A percentile compares a stretch with the other conserved stretches of the same genome.
These are phyloP conservation scores for Drosophila malerkotliana DNA, from an alignment of 1,140 invertebrate species.

Conservation along the genomic window DNA sequence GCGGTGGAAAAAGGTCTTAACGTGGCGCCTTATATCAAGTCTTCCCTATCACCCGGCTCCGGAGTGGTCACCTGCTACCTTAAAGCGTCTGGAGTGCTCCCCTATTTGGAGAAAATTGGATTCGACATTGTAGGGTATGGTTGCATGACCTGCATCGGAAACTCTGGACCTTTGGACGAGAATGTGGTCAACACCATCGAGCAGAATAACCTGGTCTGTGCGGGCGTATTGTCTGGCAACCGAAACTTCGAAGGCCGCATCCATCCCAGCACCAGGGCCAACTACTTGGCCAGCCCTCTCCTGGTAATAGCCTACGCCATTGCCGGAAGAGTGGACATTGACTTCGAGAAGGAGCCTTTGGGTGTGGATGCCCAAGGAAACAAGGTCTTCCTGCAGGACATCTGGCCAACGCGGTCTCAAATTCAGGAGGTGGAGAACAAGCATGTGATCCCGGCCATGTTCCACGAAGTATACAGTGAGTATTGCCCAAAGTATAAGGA, in stretches of 20 bases:
- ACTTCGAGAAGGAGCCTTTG: constrained; percentile 95
- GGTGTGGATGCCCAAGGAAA: constrained; percentile 89
- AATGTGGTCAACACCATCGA: constrained; percentile 96
- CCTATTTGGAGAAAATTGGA: constrained; percentile 93
- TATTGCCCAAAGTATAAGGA: neutral
- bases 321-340: constrained; percentile 96
- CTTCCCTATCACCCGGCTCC: constrained; percentile 97
- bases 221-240: constrained; percentile 97
- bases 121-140: constrained; percentile 97
- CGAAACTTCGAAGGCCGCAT: constrained; percentile 99
- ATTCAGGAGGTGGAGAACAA: constrained; percentile 95
- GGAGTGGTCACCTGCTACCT: constrained; percentile 99
- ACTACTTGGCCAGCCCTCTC: constrained; percentile 97
- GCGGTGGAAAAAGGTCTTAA: constrained; percentile 95
- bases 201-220: constrained; percentile 96
- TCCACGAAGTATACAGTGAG: constrained; percentile 91
- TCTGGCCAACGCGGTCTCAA: constrained; percentile 96
- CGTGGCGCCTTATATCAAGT: constrained; percentile 97
- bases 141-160: constrained; percentile 99
- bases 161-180: constrained; percentile 97
- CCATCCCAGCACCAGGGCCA: constrained; percentile 97
- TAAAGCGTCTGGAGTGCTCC: constrained; percentile 92
- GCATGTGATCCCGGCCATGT: constrained; percentile 98
- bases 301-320: constrained; percentile 98
- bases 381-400: constrained; percentile 93